A percentile compares a stretch with the other conserved stretches of the same genome.
Evolutionary conservation across 1,140 invertebrate genomes (phyloP).

Genomic region (Steinernema feltiae): DNA sequence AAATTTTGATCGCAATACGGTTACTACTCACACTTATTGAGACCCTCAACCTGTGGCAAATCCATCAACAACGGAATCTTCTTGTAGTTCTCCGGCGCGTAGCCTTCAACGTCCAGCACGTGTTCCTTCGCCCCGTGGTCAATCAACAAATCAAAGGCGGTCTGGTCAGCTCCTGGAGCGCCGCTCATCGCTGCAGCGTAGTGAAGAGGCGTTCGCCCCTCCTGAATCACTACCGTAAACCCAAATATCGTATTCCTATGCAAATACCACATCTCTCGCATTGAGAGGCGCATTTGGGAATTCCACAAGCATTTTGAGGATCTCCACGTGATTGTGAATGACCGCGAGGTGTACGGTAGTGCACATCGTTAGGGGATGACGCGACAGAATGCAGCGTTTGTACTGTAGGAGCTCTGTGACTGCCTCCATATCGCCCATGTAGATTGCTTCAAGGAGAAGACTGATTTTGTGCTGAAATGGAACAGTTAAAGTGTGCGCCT

Average conservation of each 20-base stretch:
- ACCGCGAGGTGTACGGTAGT: slow-evolving; percentile 41
- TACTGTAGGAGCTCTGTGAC: slow-evolving; percentile 37
- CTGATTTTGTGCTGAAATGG: slow-evolving; percentile 33
- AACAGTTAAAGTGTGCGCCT: too few relatives aligned
- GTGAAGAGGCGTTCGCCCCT: slow-evolving; percentile 81
- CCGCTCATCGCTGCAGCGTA: slow-evolving; percentile 70
- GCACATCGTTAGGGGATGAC: slow-evolving; percentile 39
- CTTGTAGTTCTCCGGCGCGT: slow-evolving; percentile 38
- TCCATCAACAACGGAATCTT: slow-evolving; percentile 43
- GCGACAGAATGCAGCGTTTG: slow-evolving; percentile 29
- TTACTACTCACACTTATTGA: slow-evolving; percentile 42
- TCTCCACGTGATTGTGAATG: slow-evolving; percentile 35
- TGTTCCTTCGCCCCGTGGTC: slow-evolving; percentile 46
- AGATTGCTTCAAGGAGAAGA: slow-evolving; percentile 31
- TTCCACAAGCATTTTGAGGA: slow-evolving; percentile 36
- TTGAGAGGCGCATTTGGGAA: slow-evolving; percentile 29
- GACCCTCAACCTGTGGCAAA: slow-evolving; percentile 42
- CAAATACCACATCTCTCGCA: slow-evolving; percentile 37
- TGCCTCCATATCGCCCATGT: slow-evolving; percentile 23
- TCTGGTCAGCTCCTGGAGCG: slow-evolving; percentile 21
- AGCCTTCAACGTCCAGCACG: slow-evolving; percentile 43
- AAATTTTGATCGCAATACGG: too few relatives aligned
- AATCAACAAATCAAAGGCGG: slow-evolving; percentile 46
- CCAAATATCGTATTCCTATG: neutral
- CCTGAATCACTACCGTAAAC: slow-evolving; percentile 56